Conservation (phyloP, 2,888 invertebrate species). For the Amiota mariae region DNA sequence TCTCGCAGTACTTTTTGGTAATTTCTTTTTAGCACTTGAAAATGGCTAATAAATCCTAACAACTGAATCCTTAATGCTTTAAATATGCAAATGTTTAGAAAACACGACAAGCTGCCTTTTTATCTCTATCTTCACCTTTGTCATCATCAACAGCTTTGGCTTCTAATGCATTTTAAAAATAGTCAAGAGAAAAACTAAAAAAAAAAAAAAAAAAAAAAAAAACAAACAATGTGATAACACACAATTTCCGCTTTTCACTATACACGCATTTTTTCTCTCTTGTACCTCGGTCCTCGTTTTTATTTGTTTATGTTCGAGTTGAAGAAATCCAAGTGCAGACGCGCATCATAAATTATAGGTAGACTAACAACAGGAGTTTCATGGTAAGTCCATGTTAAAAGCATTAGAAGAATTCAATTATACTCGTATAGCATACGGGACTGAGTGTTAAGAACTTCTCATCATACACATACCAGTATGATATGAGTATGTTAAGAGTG, state of each 20-base stretch:
- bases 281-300: neutral
- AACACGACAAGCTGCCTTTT: neutral
- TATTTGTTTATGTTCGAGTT: neutral
- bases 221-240: slow-evolving; percentile 10
- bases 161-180: slow-evolving; percentile 26
- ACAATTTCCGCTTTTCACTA: slow-evolving; percentile 9
- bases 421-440: neutral
- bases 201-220: neutral
- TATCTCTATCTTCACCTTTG: neutral
- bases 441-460: neutral
- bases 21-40: neutral
- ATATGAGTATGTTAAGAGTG: neutral
- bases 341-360: slow-evolving; percentile 23
- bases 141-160: neutral
- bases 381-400: neutral
- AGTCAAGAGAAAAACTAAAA: neutral
- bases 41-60: slow-evolving; percentile 1
- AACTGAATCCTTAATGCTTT: slow-evolving; percentile 33
- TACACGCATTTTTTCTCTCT: neutral
- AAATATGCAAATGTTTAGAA: slow-evolving; percentile 37
- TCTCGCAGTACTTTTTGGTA: neutral
- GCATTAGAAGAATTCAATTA: neutral
- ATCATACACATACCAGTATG: too few species aligned
- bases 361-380: slow-evolving; percentile 10
- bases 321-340: slow-evolving; percentile 17